Conservation (phyloP, 2,888 invertebrate genomes). For the Drosophila infuscata region DNA sequence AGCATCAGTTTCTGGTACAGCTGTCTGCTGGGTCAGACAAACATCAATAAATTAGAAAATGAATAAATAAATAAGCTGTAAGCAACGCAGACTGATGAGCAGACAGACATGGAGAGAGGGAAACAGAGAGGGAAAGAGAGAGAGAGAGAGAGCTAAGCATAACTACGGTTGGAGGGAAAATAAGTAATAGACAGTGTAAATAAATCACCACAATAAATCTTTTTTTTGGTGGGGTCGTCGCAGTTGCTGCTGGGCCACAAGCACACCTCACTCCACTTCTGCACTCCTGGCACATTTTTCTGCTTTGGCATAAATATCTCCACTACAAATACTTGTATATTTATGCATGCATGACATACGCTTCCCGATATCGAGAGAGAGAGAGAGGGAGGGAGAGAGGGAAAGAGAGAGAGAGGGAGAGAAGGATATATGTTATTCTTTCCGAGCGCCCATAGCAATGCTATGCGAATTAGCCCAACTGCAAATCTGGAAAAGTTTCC, state of each 20-base stretch:
- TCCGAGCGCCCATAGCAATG: constrained; percentile 51
- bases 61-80: constrained; percentile 80
- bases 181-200: constrained; percentile 56
- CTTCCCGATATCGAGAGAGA: constrained; percentile 15
- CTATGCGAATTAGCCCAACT: constrained; percentile 45
- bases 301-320: constrained; percentile 67
- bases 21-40: constrained; percentile 73
- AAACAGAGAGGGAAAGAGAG: constrained; percentile 10
- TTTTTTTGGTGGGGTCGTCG: constrained; percentile 46
- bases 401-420: not conserved
- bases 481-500: constrained; percentile 60
- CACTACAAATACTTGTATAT: constrained; percentile 75
- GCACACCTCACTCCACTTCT: not conserved
- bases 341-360: constrained; percentile 80
- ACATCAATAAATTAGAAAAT: constrained; percentile 81
- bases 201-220: constrained; percentile 80
- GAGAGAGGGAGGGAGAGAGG: accelerated
- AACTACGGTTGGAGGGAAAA: constrained; percentile 30
- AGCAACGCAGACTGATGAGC: constrained; percentile 48
- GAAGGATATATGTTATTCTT: constrained; percentile 12
- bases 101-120: constrained; percentile 17
- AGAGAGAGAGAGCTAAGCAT: constrained; percentile 15
- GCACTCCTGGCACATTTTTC: constrained; percentile 63
- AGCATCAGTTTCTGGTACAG: constrained; percentile 23
- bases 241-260: constrained; percentile 60